Conservation (phyloP, 1,140 invertebrate genomes). For the Hypothenemus hampei region DNA sequence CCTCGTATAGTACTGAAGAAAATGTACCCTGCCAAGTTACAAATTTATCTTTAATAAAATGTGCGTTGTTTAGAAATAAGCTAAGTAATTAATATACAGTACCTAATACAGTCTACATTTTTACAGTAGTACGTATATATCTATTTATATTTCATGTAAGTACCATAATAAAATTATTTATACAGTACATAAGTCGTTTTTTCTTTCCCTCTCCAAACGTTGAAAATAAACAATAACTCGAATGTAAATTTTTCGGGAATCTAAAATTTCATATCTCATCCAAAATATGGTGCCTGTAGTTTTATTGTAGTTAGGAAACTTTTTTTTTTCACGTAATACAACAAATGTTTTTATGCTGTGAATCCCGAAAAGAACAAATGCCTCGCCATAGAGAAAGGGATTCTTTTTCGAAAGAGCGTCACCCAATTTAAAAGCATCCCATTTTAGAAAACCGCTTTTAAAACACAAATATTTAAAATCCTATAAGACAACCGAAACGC, state of each 20-base stretch:
- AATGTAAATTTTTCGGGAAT: constrained; percentile 5
- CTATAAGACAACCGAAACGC: background rate
- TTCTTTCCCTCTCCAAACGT: constrained; percentile 42
- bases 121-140: background rate
- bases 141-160: background rate
- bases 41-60: background rate
- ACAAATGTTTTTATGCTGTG: too few relatives aligned
- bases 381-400: too few relatives aligned
- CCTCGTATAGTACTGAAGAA: background rate
- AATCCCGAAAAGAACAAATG: too few relatives aligned
- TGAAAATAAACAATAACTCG: constrained; percentile 20
- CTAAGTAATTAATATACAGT: background rate
- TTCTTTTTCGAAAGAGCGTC: too few relatives aligned
- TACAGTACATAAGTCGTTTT: constrained; percentile 37
- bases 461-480: background rate
- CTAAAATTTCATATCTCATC: background rate
- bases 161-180: background rate
- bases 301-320: too few relatives aligned
- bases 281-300: background rate
- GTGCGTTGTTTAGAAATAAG: constrained; percentile 5
- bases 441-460: background rate
- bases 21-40: background rate
- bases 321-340: too few relatives aligned
- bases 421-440: background rate
- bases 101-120: constrained; percentile 1